Conservation (phyloP, 2,113 vertebrate genomes). For the Eulemur macaco region DNA sequence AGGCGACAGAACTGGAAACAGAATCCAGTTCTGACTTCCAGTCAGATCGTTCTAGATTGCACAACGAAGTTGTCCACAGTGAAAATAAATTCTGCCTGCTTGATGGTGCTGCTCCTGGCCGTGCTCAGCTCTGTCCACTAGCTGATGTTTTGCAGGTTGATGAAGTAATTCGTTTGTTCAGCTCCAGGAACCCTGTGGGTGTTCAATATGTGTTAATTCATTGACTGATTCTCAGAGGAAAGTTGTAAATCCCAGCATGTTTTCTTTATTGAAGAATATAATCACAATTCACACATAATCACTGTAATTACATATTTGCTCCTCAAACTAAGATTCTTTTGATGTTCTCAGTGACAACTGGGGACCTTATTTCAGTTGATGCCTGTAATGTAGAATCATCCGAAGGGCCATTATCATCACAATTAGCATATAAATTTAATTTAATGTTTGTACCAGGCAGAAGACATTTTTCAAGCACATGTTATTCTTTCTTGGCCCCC, state of each 20-base stretch:
- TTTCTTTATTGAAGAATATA: slow-evolving; percentile 55
- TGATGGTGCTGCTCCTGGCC: background rate
- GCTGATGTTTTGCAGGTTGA: background rate
- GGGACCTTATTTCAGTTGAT: slow-evolving; percentile 40
- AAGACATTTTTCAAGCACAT: slow-evolving; percentile 34
- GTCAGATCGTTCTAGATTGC: background rate
- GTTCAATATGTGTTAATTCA: slow-evolving; percentile 53
- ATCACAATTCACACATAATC: slow-evolving; percentile 45
- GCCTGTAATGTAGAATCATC: slow-evolving; percentile 10
- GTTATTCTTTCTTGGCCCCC: background rate
- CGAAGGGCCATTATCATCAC: slow-evolving; percentile 37
- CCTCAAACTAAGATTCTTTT: slow-evolving; percentile 31
- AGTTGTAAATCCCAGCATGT: slow-evolving; percentile 46
- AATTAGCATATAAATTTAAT: slow-evolving; percentile 62
- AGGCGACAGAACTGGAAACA: background rate
- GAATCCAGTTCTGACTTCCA: background rate
- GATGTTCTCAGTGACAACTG: slow-evolving; percentile 46
- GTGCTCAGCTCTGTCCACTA: background rate
- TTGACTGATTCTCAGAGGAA: slow-evolving; percentile 47
- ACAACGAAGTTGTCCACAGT: fast-evolving
- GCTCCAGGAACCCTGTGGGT: slow-evolving; percentile 35
- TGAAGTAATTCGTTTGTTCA: slow-evolving; percentile 54
- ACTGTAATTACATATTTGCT: slow-evolving; percentile 42
- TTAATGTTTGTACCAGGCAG: background rate
- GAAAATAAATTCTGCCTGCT: background rate